Evolutionary conservation across 2,888 invertebrate species (phyloP), one percentile per base, ranked within the genome.

Genomic region (Sylvicola fuscatus): DNA sequence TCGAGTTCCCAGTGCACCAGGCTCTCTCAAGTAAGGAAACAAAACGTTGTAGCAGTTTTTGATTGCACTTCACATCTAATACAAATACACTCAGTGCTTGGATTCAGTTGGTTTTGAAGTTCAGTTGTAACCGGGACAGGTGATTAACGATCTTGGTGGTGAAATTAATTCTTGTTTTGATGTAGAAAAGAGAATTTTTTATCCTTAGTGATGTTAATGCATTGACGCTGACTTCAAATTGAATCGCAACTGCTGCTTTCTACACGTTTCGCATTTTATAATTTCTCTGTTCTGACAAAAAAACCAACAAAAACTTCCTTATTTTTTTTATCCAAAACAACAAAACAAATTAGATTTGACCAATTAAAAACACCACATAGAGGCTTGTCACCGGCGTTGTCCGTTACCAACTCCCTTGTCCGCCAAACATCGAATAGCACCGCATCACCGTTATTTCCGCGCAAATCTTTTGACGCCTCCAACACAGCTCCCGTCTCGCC

Each of bases 1-100:
- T 47, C 68, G 65, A 58, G 68, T 80, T 37, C 79, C 80, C 41
- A 79, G 77, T 53, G 77, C 79, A 31, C 78, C 80, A 4, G 78
- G 77, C 44, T 75, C 77, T 44, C 64, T 80, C 41, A 72, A 76
- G 80, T 80, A 59, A 61, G 56, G 21, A 4, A 21, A 6, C 8
- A 6, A 21, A 21, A 21, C 8, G 8, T 8, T 21, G n/a, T n/a
- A n/a, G n/a, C 21, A 21, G 21, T 8, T 56, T 31, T 13, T n/a
- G n/a, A 14, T 32, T 10, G n/a, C 29, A 29, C 4, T n/a, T 29
- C 29, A 13, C 29, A 29, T 13, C 7, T 29, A 29, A 29, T 10
- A 13, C 4, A 29, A 13, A 29, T 13, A 13, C 29, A 29, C 6
- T 10, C 29, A 13, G 29, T 10, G 4, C n/a, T 4, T 29, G 14